phyloP scores from a whole-genome alignment of 2,113 vertebrate species.

The Passer domesticus region DNA sequence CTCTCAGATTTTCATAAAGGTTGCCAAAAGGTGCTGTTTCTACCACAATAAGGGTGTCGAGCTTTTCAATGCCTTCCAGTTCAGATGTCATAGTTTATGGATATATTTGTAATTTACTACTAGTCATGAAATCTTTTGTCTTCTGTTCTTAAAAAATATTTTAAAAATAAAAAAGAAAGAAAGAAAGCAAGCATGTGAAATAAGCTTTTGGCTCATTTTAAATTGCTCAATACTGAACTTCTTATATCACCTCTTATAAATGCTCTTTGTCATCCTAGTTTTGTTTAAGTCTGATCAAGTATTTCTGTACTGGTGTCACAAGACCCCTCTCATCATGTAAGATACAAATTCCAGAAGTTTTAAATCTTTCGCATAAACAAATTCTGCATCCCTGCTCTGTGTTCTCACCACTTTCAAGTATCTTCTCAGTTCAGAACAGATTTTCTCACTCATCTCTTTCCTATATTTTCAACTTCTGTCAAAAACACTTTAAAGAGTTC shows the following conservation, averaged over 20 bases:
- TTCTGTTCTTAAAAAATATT: not conserved
- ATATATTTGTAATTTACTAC: not conserved
- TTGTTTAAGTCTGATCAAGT: not conserved
- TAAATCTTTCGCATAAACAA: not conserved
- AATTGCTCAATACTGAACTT: not conserved
- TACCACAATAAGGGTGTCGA: fast-evolving
- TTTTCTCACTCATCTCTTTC: not conserved
- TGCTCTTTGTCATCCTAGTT: not conserved
- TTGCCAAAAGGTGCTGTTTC: not conserved
- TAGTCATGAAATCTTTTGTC: not conserved
- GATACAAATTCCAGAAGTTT: not conserved
- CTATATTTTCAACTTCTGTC: not conserved
- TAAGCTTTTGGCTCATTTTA: not conserved
- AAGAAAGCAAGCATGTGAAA: not conserved
- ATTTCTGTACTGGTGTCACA: not conserved
- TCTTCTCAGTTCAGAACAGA: not conserved
- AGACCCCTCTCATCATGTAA: not conserved
- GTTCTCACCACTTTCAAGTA: not conserved
- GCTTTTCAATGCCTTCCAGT: not conserved
- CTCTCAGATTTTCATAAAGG: not conserved
- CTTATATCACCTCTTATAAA: not conserved
- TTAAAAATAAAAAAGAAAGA: not conserved
- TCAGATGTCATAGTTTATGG: not conserved
- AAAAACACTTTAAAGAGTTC: not conserved
- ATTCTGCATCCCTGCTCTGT: not conserved